Base-by-base conservation (phyloP, 2,888 invertebrate species). In the Heliconius erato region DNA sequence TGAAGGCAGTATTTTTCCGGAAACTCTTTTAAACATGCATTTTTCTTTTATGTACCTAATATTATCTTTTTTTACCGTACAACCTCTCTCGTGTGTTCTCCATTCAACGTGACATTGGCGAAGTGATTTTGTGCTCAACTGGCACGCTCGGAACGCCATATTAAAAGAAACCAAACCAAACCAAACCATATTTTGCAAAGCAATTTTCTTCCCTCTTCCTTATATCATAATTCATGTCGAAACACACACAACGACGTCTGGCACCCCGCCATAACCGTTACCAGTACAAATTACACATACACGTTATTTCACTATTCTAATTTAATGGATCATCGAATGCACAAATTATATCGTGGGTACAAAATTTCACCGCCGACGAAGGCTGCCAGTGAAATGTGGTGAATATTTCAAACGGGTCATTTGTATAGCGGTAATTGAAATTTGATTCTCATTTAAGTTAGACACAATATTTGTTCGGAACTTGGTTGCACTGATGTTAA, bases 271-370 rank as follows among this genome's bases (percentile, higher is more conserved):
- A 86, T 83, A 74, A 84, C 81, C 83, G 84, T 81, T 83, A 79
- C 84, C 83, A 84, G 84, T 87, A 87, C 90, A 90, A 88, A 90
- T 90, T 88, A 88, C 88, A 84, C 85, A 85, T 85, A 85, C 85
- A 85, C 87, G 89, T 91, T 91, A 89, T 90, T 90, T 87, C 88
- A 89, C 90, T 88, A 88, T 89, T 90, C 88, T 89, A 88, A 91
- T 89, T 89, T 87, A 82, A 85, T 80, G 82, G 84, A 81, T 83
- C 83, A 80, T 71, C 74, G 81, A 71, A 81, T 80, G 74, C 74
- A 80, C 80, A 69, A 68, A 78, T 84, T 79, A 78, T 72, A 80
- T 72, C 67, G 72, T 44, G 54, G 44, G 28, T 44, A 78, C 28
- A 74, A 80, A 80, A 68, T 67, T 54, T 78, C 54, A 83, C 71